phyloP scores from a whole-genome alignment of 2,888 invertebrate genomes.

The Harpagoxenus sublaevis region DNA sequence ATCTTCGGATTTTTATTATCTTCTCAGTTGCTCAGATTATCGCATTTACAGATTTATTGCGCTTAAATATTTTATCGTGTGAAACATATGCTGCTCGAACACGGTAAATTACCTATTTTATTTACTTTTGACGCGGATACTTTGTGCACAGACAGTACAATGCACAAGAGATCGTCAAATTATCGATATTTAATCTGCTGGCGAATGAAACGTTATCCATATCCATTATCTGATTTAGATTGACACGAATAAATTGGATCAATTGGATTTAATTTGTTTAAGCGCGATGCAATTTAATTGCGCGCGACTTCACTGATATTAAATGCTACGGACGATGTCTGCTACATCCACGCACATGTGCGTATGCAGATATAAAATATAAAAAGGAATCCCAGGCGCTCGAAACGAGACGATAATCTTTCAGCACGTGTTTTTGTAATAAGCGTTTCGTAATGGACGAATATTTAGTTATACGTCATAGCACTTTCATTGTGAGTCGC shows the following conservation, averaged over 20 bases:
- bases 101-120: not conserved
- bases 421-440: constrained; percentile 11
- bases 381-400: not conserved
- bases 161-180: not conserved
- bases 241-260: constrained; percentile 59
- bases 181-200: constrained; percentile 49
- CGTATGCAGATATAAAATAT: not conserved
- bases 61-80: not conserved
- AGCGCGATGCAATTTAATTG: constrained; percentile 39
- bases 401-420: constrained; percentile 36
- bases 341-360: not conserved
- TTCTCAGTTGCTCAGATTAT: not conserved
- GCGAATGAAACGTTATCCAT: constrained; percentile 40
- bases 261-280: constrained; percentile 57
- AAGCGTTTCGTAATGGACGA: constrained; percentile 7
- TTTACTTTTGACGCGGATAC: not conserved
- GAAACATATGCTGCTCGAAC: not conserved
- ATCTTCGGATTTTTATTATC: not conserved
- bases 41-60: not conserved
- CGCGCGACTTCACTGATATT: constrained; percentile 34
- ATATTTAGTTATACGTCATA: not conserved
- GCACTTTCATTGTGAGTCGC: not conserved
- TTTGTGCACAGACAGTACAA: not conserved
- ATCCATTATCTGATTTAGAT: constrained; percentile 46
- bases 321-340: not conserved